Evolutionary conservation across 2,888 invertebrate species (phyloP), one percentile per base, ranked within the genome.

Genomic region (Agrilus mali): DNA sequence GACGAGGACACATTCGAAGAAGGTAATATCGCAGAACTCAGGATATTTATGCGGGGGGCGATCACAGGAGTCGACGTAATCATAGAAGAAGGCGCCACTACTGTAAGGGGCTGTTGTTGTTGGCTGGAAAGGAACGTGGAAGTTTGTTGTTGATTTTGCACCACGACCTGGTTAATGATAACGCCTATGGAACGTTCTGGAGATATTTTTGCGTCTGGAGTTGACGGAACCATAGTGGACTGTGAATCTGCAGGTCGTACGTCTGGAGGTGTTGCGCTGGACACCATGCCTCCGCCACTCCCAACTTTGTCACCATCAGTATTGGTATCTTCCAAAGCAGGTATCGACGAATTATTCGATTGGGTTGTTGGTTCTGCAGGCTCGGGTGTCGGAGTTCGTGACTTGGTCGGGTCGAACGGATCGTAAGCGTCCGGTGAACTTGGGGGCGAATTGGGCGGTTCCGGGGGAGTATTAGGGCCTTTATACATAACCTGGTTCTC

Each of bases 341-440:
- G 48, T n/a, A 31, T 40, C 17, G 41, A 27, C 27, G 27, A 27
- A 27, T 27, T 37, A 37, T 36, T 44, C 4, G 46, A 43, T 32
- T 48, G 45, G 12, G 32, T 39, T 38, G 43, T 47, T 6, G 44
- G 47, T 40, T 53, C 48, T 35, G 57, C 52, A 49, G 67, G 62
- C 53, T 72, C 68, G 0, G 77, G 78, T 1, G 79, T 77, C 1
- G 75, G 77, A 12, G 82, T 80, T 15, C 82, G 69, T 1, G 88
- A 87, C 63, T 86, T 86, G 7, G 90, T 89, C 0, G 90, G 90
- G 66, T 90, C 89, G 65, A 88, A 90, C 2, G 90, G 90, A 77
- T 90, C 89, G 65, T 90, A 90, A 3, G 81, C 87, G 64, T 87
- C 86, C 1, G 86, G 86, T 12, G 85, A 80, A 47, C 78, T 78